phyloP scores from a whole-genome alignment of 2,888 invertebrate genomes.

The Melanchra persicariae region DNA sequence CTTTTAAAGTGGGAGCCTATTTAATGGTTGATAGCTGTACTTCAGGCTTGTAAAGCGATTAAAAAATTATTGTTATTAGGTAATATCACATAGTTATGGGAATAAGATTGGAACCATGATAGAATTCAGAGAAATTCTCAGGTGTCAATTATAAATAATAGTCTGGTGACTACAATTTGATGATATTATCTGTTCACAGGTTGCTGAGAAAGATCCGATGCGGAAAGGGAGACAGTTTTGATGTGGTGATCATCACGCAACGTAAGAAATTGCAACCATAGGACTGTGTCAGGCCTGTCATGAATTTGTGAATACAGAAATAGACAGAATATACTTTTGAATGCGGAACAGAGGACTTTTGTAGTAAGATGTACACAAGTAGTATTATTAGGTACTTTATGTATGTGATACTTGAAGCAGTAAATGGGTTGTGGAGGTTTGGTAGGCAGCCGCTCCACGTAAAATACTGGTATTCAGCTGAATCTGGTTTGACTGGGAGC shows the following conservation, averaged over 20 bases:
- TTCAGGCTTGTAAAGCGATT: constrained; percentile 13
- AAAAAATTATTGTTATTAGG: constrained; percentile 17
- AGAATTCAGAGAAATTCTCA: constrained; percentile 31
- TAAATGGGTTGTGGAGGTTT: no score
- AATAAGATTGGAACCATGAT: constrained; percentile 38
- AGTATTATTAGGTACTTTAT: no score
- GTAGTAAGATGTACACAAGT: not conserved
- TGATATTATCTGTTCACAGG: constrained; percentile 32
- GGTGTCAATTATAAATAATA: constrained; percentile 28
- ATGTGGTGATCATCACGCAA: not conserved
- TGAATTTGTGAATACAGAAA: not conserved
- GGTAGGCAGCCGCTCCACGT: no score
- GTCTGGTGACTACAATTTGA: constrained; percentile 23
- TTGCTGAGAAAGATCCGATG: constrained; percentile 24
- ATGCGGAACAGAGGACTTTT: not conserved
- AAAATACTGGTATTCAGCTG: no score
- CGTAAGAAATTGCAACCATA: not conserved
- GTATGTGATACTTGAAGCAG: not conserved
- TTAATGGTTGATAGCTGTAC: not conserved
- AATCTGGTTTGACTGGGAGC: no score
- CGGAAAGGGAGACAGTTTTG: constrained; percentile 4
- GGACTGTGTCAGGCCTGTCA: not conserved
- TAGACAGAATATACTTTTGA: not conserved
- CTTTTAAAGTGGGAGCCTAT: not conserved
- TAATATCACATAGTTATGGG: constrained; percentile 13